Evolutionary conservation across 1,140 invertebrate genomes (phyloP), one percentile per base, ranked within the genome.

Genomic region (Cotesia chilonis): DNA sequence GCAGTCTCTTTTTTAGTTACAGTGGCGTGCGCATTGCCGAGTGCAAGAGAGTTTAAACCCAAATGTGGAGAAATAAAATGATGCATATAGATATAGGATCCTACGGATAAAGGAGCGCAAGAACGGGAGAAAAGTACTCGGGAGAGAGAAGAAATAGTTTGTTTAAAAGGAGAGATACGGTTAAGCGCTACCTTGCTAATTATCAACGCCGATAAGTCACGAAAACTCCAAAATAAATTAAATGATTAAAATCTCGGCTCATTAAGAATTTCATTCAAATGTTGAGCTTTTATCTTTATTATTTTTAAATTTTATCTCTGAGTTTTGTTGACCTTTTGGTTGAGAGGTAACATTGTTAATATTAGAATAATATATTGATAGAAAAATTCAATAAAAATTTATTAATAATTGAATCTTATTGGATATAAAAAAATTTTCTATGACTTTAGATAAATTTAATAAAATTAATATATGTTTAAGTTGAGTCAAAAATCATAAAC

Each of bases 201-300:
- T 70, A 70, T 70, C 68, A 70, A 70, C 68, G 59, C 68, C 68
- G 68, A 70, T 70, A 70, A 70, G 68, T 70, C 68, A 70, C 68
- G 68, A 70, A 70, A 70, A 70, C 59, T 12, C 68, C 47, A 63
- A 70, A 70, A 70, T 70, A 70, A 70, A 70, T 70, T 70, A 70
- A 64, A 37, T 51, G 68, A 70, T 70, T 52, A 63, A 63, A 70
- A 70, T 70, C 68, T 69, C 38, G 59, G 68, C 60, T 70, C 68
- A 70, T 70, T 70, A 70, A 70, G 68, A 70, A 70, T 60, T 70
- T 63, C 41, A 70, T 70, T 70, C 41, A n/a, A 51, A 59, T 70
- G 59, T 70, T 41, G 68, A 59, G 59, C 60, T 70, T 70, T 70
- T 47, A 28, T 41, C 60, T 70, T 41, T 47, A 47, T 47, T 10